Evolutionary conservation across 2,113 vertebrate species (phyloP).

Genomic region (Sarotherodon lohbergeri): DNA sequence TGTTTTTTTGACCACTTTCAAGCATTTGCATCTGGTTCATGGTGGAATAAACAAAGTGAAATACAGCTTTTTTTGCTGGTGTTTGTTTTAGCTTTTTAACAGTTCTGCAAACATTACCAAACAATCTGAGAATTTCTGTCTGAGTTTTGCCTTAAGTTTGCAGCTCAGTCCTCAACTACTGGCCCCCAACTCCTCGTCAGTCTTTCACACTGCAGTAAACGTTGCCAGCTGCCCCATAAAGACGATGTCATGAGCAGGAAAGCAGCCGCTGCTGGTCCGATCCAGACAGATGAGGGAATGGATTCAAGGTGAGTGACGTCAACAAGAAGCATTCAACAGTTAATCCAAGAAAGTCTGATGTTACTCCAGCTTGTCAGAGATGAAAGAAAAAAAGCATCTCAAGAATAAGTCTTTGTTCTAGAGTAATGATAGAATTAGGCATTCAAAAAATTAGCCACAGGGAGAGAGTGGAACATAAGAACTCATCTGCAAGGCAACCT

Average conservation of each 20-base stretch:
- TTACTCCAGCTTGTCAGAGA: background rate
- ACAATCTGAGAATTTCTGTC: background rate
- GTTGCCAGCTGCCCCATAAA: constrained; percentile 49
- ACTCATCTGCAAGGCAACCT: background rate
- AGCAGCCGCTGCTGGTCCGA: background rate
- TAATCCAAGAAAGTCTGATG: background rate
- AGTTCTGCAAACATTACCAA: background rate
- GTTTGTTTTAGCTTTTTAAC: background rate
- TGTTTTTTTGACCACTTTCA: background rate
- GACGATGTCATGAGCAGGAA: background rate
- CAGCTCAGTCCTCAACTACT: background rate
- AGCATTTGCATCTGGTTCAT: background rate
- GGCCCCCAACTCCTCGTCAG: background rate
- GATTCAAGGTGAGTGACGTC: constrained; percentile 37
- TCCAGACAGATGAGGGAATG: constrained; percentile 33
- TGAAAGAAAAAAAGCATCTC: background rate
- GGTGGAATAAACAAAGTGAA: background rate
- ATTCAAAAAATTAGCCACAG: background rate
- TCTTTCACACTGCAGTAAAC: constrained; percentile 1
- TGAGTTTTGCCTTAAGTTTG: background rate
- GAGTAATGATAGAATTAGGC: background rate
- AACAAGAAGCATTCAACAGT: background rate
- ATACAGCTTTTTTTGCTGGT: background rate
- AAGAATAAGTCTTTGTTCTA: background rate
- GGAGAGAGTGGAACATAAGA: background rate